A percentile compares a stretch with the other conserved stretches of the same genome.
These are phyloP conservation scores for Oxyruncus cristatus DNA, from an alignment of 2,113 vertebrate species.

Conservation along the genomic window DNA sequence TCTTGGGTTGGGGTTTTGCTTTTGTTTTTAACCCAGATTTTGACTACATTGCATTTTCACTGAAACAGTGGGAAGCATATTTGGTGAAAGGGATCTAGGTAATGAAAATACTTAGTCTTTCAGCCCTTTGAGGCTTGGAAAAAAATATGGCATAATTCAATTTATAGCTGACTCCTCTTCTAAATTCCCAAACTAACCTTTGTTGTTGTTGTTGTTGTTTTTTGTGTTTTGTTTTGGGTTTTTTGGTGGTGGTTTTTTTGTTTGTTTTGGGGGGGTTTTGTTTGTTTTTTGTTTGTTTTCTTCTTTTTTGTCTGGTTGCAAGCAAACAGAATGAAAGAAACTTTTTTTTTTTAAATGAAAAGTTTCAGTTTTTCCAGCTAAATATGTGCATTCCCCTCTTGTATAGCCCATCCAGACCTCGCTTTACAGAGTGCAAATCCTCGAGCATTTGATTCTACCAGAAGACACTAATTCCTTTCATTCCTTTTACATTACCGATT, in stretches of 20 bases:
- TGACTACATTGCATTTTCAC: neutral
- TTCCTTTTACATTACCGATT: conserved; percentile 16
- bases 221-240: neutral
- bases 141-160: neutral
- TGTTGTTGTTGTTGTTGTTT: rapidly evolving
- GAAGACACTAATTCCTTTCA: neutral
- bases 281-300: too few relatives aligned
- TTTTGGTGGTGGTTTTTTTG: too few relatives aligned
- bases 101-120: neutral
- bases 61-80: neutral
- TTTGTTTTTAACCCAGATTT: neutral
- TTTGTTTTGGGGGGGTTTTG: too few relatives aligned
- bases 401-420: neutral
- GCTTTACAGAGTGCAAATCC: neutral
- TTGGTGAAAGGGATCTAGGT: neutral
- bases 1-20: neutral
- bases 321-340: neutral
- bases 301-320: neutral
- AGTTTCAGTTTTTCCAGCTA: neutral
- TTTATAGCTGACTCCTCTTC: neutral
- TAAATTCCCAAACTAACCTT: neutral
- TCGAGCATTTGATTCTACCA: neutral
- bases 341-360: rapidly evolving
- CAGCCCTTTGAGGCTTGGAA: neutral
- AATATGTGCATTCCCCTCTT: neutral